Base-by-base conservation (phyloP, 2,888 invertebrate species). In the Hemicrepidius hirtus region DNA sequence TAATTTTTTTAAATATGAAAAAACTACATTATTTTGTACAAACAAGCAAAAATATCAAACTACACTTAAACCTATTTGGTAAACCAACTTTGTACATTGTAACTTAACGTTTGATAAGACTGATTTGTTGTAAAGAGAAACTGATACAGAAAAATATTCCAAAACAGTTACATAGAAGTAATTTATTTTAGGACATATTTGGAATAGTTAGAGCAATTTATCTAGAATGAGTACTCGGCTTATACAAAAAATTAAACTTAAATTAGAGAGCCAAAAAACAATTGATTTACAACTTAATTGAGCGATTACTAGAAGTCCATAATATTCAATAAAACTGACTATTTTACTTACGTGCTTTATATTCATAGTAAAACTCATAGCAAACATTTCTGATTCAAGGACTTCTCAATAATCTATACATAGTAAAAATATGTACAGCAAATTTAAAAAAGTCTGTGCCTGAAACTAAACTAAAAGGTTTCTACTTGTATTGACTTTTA, bases 21-120 rank as follows among this genome's bases (percentile, higher is more conserved):
- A 57, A 16, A 37, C n/a, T 53, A 53, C 57, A 57, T 37, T 10
- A 66, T 20, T 59, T 71, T 66, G 63, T 71, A 71, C 66, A 71
- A 65, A 66, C 60, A 71, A 71, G 71, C 57, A 71, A 66, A 63
- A 70, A 62, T 57, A 64, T 35, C n/a, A 69, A 68, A 63, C 35
- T 59, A 68, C 44, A 62, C 62, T 68, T 68, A 68, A 68, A 60
- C n/a, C 60, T 60, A 67, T 49, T 67, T 68, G 41, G 60, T 68
- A 57, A 68, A 60, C 49, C 40, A 67, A 62, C 49, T 68, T 68
- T 68, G 68, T 68, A 68, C 68, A 68, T 28, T 68, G 21, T 57
- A 35, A 53, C 53, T 32, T 32, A 32, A 13, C 24, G 28, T 49
- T 21, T 49, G 12, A 16, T 16, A 18, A 53, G n/a, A 18, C 53